Evolutionary conservation across 1,140 invertebrate species (phyloP).

Genomic region (Uloborus diversus): DNA sequence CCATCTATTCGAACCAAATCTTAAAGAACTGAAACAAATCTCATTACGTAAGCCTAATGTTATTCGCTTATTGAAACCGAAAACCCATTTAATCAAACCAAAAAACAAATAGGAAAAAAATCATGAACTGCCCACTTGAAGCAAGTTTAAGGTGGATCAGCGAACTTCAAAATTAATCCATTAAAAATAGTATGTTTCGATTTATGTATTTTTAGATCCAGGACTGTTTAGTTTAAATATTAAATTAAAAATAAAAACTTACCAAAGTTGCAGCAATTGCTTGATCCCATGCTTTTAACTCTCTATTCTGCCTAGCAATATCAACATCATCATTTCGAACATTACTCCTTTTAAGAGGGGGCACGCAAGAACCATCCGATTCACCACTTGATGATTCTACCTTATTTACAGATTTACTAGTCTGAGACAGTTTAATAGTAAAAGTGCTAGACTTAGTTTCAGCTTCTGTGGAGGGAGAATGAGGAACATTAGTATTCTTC

Average conservation of each 20-base stretch:
- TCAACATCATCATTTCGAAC: background rate
- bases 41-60: too few species aligned
- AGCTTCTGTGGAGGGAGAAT: background rate
- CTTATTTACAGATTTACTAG: background rate
- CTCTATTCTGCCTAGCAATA: background rate
- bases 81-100: too few species aligned
- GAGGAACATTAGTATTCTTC: slow-evolving; percentile 17
- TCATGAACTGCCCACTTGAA: too few species aligned
- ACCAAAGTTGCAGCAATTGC: slow-evolving; percentile 48
- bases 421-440: background rate
- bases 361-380: background rate
- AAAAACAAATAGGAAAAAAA: too few species aligned
- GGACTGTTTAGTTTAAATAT: too few species aligned
- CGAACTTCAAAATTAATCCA: too few species aligned
- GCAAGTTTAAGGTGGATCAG: too few species aligned
- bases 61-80: too few species aligned
- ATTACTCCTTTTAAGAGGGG: background rate
- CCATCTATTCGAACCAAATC: too few species aligned
- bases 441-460: slow-evolving; percentile 33
- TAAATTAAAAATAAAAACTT: slow-evolving; percentile 5
- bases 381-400: background rate
- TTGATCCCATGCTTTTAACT: slow-evolving; percentile 33
- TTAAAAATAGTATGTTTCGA: too few species aligned
- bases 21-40: too few species aligned
- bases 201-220: too few species aligned